A percentile compares a stretch with the other conserved stretches of the same genome.
These are phyloP conservation scores for Drosophila flavopinicola DNA, from an alignment of 2,888 invertebrate genomes.

Conservation along the genomic window DNA sequence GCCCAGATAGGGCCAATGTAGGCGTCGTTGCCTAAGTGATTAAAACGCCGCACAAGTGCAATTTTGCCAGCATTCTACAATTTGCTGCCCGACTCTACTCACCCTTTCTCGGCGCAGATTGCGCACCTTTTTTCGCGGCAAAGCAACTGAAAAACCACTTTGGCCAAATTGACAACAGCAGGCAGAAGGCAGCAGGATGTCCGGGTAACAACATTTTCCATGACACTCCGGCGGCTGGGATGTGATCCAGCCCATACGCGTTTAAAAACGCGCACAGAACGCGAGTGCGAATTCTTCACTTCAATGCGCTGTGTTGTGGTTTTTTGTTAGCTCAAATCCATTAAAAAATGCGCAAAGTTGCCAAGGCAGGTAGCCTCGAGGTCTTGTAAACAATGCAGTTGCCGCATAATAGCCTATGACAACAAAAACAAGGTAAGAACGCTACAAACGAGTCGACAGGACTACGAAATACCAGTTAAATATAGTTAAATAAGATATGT, in stretches of 20 bases:
- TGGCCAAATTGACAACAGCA: slow-evolving; percentile 82
- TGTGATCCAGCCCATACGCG: slow-evolving; percentile 52
- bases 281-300: slow-evolving; percentile 83
- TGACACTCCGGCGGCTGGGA: slow-evolving; percentile 37
- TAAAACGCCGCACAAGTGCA: slow-evolving; percentile 78
- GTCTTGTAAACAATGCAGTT: slow-evolving; percentile 68
- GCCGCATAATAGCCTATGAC: slow-evolving; percentile 64
- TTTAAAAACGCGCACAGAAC: slow-evolving; percentile 57
- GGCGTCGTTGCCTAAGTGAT: slow-evolving; percentile 78
- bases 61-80: slow-evolving; percentile 48
- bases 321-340: slow-evolving; percentile 63
- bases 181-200: slow-evolving; percentile 52
- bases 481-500: too few relatives aligned
- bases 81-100: neutral
- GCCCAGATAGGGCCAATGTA: slow-evolving; percentile 74
- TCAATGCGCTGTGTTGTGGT: slow-evolving; percentile 63
- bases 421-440: slow-evolving; percentile 32
- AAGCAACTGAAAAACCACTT: slow-evolving; percentile 84
- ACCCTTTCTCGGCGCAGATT: slow-evolving; percentile 31
- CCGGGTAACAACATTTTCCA: slow-evolving; percentile 68
- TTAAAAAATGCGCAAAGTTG: slow-evolving; percentile 75
- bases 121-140: slow-evolving; percentile 77
- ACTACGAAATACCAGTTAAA: slow-evolving; percentile 18
- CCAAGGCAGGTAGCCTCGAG: slow-evolving; percentile 58
- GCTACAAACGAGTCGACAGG: neutral